Conservation (phyloP, 2,797 vertebrate species). For the Centroberyx gerrardi region DNA sequence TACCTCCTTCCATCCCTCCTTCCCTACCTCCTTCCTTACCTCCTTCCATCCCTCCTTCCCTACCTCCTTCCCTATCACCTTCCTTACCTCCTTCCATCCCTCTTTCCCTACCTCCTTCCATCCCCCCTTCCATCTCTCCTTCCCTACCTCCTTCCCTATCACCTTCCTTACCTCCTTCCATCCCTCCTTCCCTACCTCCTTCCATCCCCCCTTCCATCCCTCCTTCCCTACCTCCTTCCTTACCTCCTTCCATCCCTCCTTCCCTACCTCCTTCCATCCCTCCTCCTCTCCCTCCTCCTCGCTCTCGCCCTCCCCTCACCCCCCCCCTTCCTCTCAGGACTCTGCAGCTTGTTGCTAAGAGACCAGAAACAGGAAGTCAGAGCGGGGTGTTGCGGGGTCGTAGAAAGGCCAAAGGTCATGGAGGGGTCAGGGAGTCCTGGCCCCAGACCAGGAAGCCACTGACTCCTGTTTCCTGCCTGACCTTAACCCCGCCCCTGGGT, state of each 20-base stretch:
- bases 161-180: no score
- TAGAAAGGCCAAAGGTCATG: slow-evolving; percentile 44
- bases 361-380: slow-evolving; percentile 18
- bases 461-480: neutral
- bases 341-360: slow-evolving; percentile 49
- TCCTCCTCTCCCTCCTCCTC: neutral
- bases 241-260: neutral
- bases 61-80: slow-evolving; percentile 24
- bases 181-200: no score
- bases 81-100: slow-evolving; percentile 33
- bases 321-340: slow-evolving; percentile 56
- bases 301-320: slow-evolving; percentile 43
- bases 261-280: neutral
- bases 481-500: neutral
- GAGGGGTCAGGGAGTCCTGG: slow-evolving; percentile 65
- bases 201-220: no score
- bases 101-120: no score
- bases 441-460: slow-evolving; percentile 12
- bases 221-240: no score
- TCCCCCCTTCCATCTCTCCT: no score
- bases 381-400: slow-evolving; percentile 36
- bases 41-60: neutral
- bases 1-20: neutral
- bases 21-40: neutral
- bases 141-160: no score